phyloP scores from a whole-genome alignment of 37 sponge, comb jelly and placozoan genomes.

The Petrosia ficiformis region DNA sequence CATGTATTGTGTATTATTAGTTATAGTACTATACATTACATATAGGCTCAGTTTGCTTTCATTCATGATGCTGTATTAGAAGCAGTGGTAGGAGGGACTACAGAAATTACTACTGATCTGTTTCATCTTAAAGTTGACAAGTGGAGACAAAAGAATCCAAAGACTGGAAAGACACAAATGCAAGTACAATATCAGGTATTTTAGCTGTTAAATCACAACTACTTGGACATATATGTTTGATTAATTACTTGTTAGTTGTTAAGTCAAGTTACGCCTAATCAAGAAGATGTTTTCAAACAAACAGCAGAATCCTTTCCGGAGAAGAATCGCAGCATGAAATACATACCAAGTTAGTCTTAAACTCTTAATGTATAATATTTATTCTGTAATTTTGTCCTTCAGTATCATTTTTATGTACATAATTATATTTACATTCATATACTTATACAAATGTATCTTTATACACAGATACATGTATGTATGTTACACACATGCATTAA shows the following conservation, averaged over 20 bases:
- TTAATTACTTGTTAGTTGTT: too few species aligned
- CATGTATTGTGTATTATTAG: background rate
- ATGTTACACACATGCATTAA: too few species aligned
- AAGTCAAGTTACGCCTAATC: slow-evolving; percentile 36
- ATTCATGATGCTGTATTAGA: slow-evolving; percentile 16
- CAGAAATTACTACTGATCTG: background rate
- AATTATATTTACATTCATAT: too few species aligned
- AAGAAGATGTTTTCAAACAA: slow-evolving; percentile 12
- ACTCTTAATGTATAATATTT: too few species aligned
- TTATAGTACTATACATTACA: too few species aligned
- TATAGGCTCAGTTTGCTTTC: slow-evolving; percentile 6
- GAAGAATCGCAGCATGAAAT: slow-evolving; percentile 29
- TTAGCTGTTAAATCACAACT: slow-evolving; percentile 30
- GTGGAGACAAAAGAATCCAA: background rate
- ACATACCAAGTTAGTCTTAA: slow-evolving; percentile 35
- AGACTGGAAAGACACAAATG: background rate
- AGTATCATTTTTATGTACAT: too few species aligned
- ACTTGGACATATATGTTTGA: too few species aligned
- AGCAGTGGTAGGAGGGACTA: background rate
- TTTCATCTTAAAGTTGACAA: background rate
- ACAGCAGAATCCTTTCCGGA: slow-evolving; percentile 11
- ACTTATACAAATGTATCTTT: too few species aligned
- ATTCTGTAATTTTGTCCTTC: too few species aligned
- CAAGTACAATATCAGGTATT: slow-evolving; percentile 17
- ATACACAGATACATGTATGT: too few species aligned